Conservation (phyloP, 2,888 invertebrate species). For the Zaprionus lineosus region DNA sequence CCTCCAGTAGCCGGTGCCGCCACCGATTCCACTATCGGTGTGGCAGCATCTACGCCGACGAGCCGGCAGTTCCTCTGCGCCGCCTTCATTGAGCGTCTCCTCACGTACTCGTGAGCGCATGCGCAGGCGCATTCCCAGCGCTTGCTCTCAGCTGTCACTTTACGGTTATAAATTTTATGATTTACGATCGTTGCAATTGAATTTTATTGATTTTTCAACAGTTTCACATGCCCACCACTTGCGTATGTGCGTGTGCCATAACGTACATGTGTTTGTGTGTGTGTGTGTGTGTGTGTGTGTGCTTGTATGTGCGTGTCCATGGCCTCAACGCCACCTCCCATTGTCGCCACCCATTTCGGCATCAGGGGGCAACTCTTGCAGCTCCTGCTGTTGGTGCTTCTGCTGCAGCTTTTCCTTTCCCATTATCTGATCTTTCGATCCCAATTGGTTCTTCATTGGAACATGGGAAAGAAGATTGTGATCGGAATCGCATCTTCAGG, state of each 20-base stretch:
- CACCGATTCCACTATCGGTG: conserved; percentile 56
- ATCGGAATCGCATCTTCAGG: neutral
- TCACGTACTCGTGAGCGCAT: conserved; percentile 70
- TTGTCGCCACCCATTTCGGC: no score
- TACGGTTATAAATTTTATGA: conserved; percentile 81
- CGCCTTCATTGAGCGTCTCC: conserved; percentile 60
- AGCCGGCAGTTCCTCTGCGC: conserved; percentile 2
- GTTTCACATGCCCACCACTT: conserved; percentile 50
- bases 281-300: no score
- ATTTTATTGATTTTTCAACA: conserved; percentile 81
- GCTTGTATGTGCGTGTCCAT: neutral
- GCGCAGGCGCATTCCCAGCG: conserved; percentile 67
- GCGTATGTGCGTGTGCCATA: no score
- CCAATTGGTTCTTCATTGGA: no score
- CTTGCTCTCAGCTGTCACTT: conserved; percentile 74
- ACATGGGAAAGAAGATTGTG: no score
- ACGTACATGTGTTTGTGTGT: no score
- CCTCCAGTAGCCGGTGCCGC: conserved; percentile 48
- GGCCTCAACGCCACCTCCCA: neutral
- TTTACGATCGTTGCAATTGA: conserved; percentile 79
- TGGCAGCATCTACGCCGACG: conserved; percentile 45
- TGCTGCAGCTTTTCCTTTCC: no score
- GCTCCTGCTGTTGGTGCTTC: no score
- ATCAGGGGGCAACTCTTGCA: no score
- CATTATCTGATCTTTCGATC: no score